phyloP scores from a whole-genome alignment of 2,888 invertebrate genomes.

The Agrotis segetum region DNA sequence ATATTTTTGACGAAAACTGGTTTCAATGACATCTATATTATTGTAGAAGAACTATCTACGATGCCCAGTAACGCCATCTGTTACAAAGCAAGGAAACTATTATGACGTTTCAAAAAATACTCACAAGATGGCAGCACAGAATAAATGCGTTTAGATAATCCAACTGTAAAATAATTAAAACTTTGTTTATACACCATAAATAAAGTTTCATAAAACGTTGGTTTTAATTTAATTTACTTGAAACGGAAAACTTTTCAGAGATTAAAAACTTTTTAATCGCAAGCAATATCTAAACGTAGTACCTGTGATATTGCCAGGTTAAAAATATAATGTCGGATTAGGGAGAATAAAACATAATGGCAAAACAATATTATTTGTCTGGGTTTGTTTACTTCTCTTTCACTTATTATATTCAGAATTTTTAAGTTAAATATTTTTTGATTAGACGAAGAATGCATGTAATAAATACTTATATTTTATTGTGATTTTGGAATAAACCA shows the following conservation, averaged over 20 bases:
- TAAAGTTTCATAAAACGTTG: fast-evolving
- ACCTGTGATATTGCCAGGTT: constrained; percentile 19
- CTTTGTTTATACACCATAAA: not conserved
- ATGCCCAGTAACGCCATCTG: not conserved
- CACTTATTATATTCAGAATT: not conserved
- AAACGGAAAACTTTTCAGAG: not conserved
- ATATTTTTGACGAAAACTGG: not conserved
- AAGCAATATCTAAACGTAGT: constrained; percentile 34
- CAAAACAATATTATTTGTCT: not conserved
- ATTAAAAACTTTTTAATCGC: not conserved
- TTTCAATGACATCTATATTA: constrained; percentile 54
- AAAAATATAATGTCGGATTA: not conserved
- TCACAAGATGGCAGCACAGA: constrained; percentile 15
- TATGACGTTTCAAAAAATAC: not conserved
- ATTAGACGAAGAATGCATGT: not conserved
- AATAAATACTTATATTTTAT: not conserved
- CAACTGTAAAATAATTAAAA: too few relatives aligned
- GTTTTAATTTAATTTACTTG: not conserved
- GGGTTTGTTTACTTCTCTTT: not conserved
- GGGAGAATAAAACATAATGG: constrained; percentile 10
- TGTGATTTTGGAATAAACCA: not conserved
- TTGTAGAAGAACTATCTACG: not conserved
- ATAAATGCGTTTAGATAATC: not conserved
- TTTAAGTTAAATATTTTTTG: not conserved
- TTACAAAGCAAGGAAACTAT: not conserved